Base-by-base conservation (phyloP, 2,113 vertebrate species). In the Camelus dromedarius region DNA sequence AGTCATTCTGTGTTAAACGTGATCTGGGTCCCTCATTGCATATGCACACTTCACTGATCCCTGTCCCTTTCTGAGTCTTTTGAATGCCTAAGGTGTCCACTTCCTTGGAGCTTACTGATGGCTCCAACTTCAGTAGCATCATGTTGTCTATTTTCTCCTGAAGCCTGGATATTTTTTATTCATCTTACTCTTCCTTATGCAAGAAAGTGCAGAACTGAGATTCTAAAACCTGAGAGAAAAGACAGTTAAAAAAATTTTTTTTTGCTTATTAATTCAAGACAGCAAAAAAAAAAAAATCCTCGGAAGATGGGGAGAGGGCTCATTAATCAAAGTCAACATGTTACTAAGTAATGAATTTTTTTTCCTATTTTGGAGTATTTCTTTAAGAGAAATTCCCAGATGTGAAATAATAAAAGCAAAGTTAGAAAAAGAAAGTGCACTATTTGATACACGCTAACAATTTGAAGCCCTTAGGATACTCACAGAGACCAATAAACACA, bases 291-390 rank as follows among this genome's bases (percentile, higher is more conserved):
- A 42, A 42, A 42, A 42, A 42, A 42, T 42, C 20, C 7, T 22
- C 35, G 54, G 62, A 81, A 83, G 32, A 6, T 4, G 32, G 8
- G 12, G 0, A 0, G 5, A 12, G 5, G 14, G 42, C 6, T 76
- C 32, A n/a, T n/a, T 89, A 66, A 70, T 42, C 18, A 79, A n/a
- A 82, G 8, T 50, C 20, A 92, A 16, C 11, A 28, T 54, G 19
- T 38, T 82, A 50, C n/a, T 24, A 22, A 64, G 6, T 60, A 67
- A 76, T 30, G 16, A 70, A 46, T 38, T 46, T 26, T 75, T 84
- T 76, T 32, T 48, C 26, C 54, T 86, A 19, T 66, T 82, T 64
- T 92, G 22, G 82, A 69, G 30, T 66, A 11, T 75, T 88, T 81
- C 48, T 32, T 56, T 70, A 35, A 14, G 30, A 56, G 15, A 50